These are phyloP conservation scores for Periplaneta americana DNA, from an alignment of 1,140 invertebrate species.

Conservation along the genomic window DNA sequence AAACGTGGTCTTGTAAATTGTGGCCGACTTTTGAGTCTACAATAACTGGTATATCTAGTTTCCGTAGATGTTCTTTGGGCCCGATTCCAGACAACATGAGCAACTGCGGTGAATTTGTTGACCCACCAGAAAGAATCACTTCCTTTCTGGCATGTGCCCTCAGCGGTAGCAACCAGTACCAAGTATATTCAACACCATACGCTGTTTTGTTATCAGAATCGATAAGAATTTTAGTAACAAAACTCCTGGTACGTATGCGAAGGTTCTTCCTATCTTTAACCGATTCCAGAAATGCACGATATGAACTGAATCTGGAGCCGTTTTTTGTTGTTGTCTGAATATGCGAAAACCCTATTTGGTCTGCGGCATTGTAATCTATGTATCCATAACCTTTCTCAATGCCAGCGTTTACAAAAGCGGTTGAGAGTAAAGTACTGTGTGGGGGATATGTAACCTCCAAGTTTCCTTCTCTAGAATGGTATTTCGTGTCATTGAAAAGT, in stretches of 20 bases:
- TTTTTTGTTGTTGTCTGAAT: background rate
- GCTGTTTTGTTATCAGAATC: too few relatives aligned
- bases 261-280: background rate
- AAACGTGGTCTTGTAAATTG: background rate
- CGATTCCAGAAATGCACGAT: background rate
- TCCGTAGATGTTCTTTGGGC: slow-evolving; percentile 47
- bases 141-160: slow-evolving; percentile 41
- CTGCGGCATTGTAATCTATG: background rate
- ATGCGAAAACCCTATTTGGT: background rate
- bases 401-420: too few relatives aligned
- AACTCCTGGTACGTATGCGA: background rate
- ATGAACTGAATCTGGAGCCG: background rate
- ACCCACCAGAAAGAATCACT: slow-evolving; percentile 63
- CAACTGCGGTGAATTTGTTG: slow-evolving; percentile 65
- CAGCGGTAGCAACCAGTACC: background rate
- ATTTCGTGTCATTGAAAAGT: too few relatives aligned
- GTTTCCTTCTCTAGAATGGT: too few relatives aligned
- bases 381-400: too few relatives aligned
- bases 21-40: background rate
- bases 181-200: background rate
- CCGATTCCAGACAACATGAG: slow-evolving; percentile 68
- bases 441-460: too few relatives aligned
- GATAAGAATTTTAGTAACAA: background rate
- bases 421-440: too few relatives aligned
- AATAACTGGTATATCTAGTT: slow-evolving; percentile 38